Percentiles rank a stretch among this genome's conserved stretches.
These are phyloP conservation scores for Dipodomys merriami DNA, from an alignment of 2,113 vertebrate genomes.

Conservation along the genomic window DNA sequence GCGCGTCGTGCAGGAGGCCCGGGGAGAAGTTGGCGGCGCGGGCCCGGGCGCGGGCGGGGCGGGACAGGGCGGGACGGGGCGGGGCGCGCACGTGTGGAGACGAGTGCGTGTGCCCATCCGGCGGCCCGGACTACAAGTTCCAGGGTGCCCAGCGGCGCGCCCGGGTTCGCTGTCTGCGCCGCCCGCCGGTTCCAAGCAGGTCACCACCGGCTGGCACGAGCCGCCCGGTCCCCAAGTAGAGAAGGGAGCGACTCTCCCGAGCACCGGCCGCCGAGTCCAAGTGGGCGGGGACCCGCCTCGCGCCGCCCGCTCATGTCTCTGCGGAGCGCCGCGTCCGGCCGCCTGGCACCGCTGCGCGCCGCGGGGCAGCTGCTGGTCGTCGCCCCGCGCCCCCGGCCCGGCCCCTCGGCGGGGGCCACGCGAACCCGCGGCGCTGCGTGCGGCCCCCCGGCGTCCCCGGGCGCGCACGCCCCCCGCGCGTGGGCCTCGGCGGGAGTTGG, in stretches of 20 bases:
- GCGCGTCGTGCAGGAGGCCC: not conserved
- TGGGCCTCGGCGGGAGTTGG: slow-evolving; percentile 64
- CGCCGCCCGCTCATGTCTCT: slow-evolving; percentile 74
- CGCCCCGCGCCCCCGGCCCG: slow-evolving; percentile 61
- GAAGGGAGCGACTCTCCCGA: slow-evolving; percentile 59
- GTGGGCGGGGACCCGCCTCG: slow-evolving; percentile 74
- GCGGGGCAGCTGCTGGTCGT: slow-evolving; percentile 63
- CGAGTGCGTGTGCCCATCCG: not conserved
- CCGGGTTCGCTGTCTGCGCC: slow-evolving; percentile 56
- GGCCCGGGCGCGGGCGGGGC: not conserved
- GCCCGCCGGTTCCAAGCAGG: slow-evolving; percentile 47
- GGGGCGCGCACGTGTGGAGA: slow-evolving; percentile 37
- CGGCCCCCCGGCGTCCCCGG: slow-evolving; percentile 13
- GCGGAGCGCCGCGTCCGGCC: slow-evolving; percentile 63
- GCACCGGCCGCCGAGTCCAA: slow-evolving; percentile 69
- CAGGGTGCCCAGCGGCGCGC: slow-evolving; percentile 78
- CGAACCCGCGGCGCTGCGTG: slow-evolving; percentile 45
- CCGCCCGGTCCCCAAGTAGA: slow-evolving; percentile 53
- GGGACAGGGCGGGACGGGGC: not conserved
- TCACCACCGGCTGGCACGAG: slow-evolving; percentile 55
- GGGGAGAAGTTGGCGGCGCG: not conserved
- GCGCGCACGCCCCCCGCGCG: slow-evolving; percentile 15
- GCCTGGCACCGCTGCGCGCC: slow-evolving; percentile 74
- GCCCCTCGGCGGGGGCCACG: slow-evolving; percentile 33
- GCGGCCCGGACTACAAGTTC: slow-evolving; percentile 76